Evolutionary conservation across 2,888 invertebrate genomes (phyloP), one percentile per base, ranked within the genome.

Genomic region (Cerastis leucographa): DNA sequence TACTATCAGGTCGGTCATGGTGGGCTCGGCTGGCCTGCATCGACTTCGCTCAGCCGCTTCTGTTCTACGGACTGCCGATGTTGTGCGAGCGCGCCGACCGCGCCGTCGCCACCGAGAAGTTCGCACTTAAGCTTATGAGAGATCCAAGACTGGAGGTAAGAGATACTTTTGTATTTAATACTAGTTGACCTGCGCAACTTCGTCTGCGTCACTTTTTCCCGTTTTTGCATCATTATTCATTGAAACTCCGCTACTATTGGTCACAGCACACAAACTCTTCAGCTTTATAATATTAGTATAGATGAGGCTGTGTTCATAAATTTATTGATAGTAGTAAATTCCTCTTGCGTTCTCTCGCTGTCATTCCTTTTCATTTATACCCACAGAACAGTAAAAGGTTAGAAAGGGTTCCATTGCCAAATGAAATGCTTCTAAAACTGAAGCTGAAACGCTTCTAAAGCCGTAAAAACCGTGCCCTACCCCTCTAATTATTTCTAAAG

Each of bases 1-100:
- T 67, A 17, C 8, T 46, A 7, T 11, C 81, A 87, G 93, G 92
- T 62, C 91, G 97, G 0, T 98, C 98, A 2, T 98, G 98, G 98
- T 97, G 97, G 89, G 97, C 98, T 0, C 96, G 98, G 51, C 97
- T 97, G 3, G 97, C 97, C 11, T 97, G 97, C 84, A 94, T 98
- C 2, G 97, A 98, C 88, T 98, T 98, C 88, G 95, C 98, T 9
- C 98, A 98, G 92, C 97, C 97, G 62, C 96, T 98, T 74, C 96
- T 98, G 44, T 98, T 98, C 94, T 97, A 98, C 92, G 98, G 98
- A 74, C 97, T 98, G 97, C 97, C 98, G 0, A 95, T 97, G 84
- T 92, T 98, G 66, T 94, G 97, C 81, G 96, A 96, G 40, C 84
- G 88, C 8, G 89, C 94, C 0, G 91, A 91, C 22, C 89, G 95